Base-by-base conservation (phyloP, 2,888 invertebrate species). In the Macrophya annulata region DNA sequence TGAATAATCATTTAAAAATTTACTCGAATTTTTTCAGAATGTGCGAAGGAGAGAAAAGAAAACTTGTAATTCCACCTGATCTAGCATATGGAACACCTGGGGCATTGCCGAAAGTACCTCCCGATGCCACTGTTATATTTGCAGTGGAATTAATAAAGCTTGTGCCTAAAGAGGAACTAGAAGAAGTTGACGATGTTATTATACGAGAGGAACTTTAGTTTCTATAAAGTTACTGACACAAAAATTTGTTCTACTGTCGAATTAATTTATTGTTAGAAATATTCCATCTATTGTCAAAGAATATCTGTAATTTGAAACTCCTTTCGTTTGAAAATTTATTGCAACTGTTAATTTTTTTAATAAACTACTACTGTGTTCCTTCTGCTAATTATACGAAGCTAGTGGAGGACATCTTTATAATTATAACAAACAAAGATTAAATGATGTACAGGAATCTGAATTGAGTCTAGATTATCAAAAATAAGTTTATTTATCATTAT, bases 41-140 rank as follows among this genome's bases (percentile, higher is more conserved):
- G 97, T 98, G 98, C 94, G 97, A 96, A 91, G 97, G 97, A 68
- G 98, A 98, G 93, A 97, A 97, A 91, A 95, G 98, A 84, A 97
- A 97, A 91, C 94, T 98, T 65, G 97, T 98, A 4, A 97, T 98
- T 90, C 98, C 98, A 17, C 95, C 98, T 12, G 97, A 98, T 89
- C 93, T 98, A 87, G 98, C 96, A 0, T 98, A 98, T 92, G 98
- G 98, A 71, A 95, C 95, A 85, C 94, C 95, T 83, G 98, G 98
- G 84, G 96, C 97, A 3, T 97, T 97, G 74, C 97, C 97, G 5
- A 97, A 97, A 93, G 98, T 98, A 90, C 98, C 98, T 68, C 96
- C 96, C 84, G 95, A 96, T 92, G 95, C 97, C 79, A 96, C 96
- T n/a, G 94, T 98, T 12, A 95, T 96, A 90, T 98, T 98, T 94